phyloP scores from a whole-genome alignment of 2,797 vertebrate genomes.

The Amniataba percoides region DNA sequence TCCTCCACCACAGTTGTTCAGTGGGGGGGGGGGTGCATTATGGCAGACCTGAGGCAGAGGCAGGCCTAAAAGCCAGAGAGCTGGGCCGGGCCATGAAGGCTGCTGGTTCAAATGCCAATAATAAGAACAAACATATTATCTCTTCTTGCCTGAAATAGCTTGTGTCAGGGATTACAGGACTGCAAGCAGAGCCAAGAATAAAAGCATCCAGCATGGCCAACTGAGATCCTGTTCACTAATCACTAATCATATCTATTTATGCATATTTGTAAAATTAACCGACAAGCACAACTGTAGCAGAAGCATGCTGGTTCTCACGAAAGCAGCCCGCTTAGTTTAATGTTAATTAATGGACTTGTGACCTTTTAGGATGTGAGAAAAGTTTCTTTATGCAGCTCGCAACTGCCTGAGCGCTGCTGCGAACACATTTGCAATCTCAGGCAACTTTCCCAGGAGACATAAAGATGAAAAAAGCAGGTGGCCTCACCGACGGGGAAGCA shows the following conservation, averaged over 20 bases:
- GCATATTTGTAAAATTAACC: neutral
- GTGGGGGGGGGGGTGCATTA: slow-evolving; percentile 30
- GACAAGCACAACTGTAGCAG: neutral
- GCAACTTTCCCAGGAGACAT: slow-evolving; percentile 42
- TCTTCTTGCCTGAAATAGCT: slow-evolving; percentile 7
- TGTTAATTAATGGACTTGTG: neutral
- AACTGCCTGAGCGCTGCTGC: slow-evolving; percentile 19
- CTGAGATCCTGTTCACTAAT: neutral
- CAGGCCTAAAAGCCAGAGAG: slow-evolving; percentile 20
- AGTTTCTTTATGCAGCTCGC: slow-evolving; percentile 12
- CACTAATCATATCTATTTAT: neutral
- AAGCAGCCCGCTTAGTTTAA: neutral
- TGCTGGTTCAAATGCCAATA: slow-evolving; percentile 26
- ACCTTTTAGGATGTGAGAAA: slow-evolving; percentile 18
- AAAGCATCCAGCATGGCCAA: neutral
- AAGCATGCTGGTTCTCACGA: neutral
- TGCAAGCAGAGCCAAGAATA: slow-evolving; percentile 6
- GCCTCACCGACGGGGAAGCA: slow-evolving; percentile 52
- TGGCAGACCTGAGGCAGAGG: slow-evolving; percentile 32
- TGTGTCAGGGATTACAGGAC: neutral
- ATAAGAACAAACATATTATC: too few relatives aligned
- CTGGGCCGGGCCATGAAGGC: slow-evolving; percentile 1
- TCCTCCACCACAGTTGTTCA: slow-evolving; percentile 75
- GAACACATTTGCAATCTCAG: slow-evolving; percentile 33
- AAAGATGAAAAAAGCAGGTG: slow-evolving; percentile 71